A percentile compares a stretch with the other conserved stretches of the same genome.
These are phyloP conservation scores for Hypomecis atomaria DNA, from an alignment of 2,888 invertebrate species.

Conservation along the genomic window DNA sequence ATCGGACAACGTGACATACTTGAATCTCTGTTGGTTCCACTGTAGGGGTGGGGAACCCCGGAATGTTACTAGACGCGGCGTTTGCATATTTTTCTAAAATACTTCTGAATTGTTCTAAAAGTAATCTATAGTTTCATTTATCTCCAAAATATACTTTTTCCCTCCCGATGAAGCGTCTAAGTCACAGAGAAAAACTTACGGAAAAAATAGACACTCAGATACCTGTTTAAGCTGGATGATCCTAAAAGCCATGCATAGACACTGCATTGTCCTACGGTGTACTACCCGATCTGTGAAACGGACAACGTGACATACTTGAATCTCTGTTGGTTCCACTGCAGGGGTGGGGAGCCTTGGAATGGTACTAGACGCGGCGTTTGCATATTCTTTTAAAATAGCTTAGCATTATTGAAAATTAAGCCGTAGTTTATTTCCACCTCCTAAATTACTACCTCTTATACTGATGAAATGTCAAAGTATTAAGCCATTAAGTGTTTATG, in stretches of 20 bases:
- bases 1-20: neutral
- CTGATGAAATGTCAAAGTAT: no score
- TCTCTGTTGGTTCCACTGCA: neutral
- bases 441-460: no score
- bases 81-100: neutral
- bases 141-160: neutral
- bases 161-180: no score
- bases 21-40: constrained; percentile 10
- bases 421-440: no score
- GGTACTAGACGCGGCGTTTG: neutral
- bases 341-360: neutral
- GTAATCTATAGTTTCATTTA: neutral
- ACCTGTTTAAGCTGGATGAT: no score
- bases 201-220: no score
- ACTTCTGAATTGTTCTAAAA: no score
- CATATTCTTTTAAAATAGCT: neutral
- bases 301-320: neutral
- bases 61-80: neutral
- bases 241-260: neutral
- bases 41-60: neutral
- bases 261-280: neutral
- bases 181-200: no score
- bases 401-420: no score
- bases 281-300: neutral
- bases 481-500: no score